Evolutionary conservation across 2,888 invertebrate species (phyloP).

Genomic region (Yponomeuta plumbellus): DNA sequence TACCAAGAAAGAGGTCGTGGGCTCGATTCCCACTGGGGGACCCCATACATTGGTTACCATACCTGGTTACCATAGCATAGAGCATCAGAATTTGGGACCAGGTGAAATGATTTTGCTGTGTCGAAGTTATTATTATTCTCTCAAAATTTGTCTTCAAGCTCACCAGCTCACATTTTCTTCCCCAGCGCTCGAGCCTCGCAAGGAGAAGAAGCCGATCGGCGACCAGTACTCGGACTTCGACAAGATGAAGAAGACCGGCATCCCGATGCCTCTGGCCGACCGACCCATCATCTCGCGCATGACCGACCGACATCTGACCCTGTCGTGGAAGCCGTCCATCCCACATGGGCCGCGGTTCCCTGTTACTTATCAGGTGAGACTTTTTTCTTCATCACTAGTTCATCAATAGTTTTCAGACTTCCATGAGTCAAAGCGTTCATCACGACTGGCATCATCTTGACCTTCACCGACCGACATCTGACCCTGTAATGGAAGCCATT

Average conservation of each 20-base stretch:
- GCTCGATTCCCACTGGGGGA: too few relatives aligned
- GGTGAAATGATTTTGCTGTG: too few relatives aligned
- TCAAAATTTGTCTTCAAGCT: slow-evolving; percentile 3
- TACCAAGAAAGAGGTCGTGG: too few relatives aligned
- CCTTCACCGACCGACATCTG: slow-evolving; percentile 92
- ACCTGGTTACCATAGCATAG: too few relatives aligned
- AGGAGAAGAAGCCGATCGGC: slow-evolving; percentile 79
- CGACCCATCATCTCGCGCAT: slow-evolving; percentile 94
- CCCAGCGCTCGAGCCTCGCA: slow-evolving; percentile 80
- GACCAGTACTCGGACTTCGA: slow-evolving; percentile 92
- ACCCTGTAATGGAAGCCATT: slow-evolving; percentile 96
- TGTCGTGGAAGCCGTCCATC: slow-evolving; percentile 96
- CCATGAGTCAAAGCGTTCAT: too few relatives aligned
- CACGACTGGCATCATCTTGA: slow-evolving; percentile 81
- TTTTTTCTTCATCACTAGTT: background rate
- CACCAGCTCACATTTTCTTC: background rate
- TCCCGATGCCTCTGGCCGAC: slow-evolving; percentile 92
- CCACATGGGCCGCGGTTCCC: slow-evolving; percentile 91
- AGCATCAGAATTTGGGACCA: too few relatives aligned
- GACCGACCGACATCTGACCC: slow-evolving; percentile 90
- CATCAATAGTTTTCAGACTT: too few relatives aligned
- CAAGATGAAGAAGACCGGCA: slow-evolving; percentile 87
- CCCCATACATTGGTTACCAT: too few relatives aligned
- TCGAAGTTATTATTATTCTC: background rate
- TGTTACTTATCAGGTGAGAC: slow-evolving; percentile 89